These are phyloP conservation scores for Hetaerina americana DNA, from an alignment of 1,140 invertebrate species.

Conservation along the genomic window DNA sequence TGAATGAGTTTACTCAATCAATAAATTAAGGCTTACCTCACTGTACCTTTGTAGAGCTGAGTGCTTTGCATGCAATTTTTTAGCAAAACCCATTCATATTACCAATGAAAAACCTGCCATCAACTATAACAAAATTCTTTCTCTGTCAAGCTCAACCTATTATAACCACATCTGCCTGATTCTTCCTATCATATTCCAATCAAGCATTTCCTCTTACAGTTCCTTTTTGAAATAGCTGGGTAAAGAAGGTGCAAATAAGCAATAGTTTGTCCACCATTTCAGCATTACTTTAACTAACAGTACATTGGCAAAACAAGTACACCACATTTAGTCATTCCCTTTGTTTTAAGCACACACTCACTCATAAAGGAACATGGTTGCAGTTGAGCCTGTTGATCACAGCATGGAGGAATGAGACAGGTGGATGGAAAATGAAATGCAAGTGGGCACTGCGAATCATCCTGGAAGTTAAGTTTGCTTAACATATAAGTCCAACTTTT, in stretches of 20 bases:
- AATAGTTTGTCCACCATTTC: neutral
- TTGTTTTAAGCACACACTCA: neutral
- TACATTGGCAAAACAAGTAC: neutral
- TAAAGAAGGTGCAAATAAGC: neutral
- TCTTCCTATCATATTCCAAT: neutral
- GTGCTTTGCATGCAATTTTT: neutral
- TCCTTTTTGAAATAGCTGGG: neutral
- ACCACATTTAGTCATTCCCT: neutral
- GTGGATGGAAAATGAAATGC: neutral
- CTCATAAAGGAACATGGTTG: neutral
- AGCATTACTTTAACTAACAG: neutral
- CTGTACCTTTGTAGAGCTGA: neutral
- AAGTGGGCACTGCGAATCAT: neutral
- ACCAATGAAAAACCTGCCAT: neutral
- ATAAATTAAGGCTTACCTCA: neutral
- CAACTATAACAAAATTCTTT: too few relatives aligned
- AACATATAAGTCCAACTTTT: neutral
- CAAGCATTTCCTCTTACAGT: neutral
- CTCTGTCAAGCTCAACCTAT: neutral
- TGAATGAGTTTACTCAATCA: neutral
- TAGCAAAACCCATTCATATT: neutral
- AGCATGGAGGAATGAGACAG: neutral
- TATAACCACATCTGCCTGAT: neutral
- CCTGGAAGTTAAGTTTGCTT: neutral
- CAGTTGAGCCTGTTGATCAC: neutral